Evolutionary conservation across 1,140 invertebrate species (phyloP), one percentile per base, ranked within the genome.

Genomic region (Hycleus cichorii): DNA sequence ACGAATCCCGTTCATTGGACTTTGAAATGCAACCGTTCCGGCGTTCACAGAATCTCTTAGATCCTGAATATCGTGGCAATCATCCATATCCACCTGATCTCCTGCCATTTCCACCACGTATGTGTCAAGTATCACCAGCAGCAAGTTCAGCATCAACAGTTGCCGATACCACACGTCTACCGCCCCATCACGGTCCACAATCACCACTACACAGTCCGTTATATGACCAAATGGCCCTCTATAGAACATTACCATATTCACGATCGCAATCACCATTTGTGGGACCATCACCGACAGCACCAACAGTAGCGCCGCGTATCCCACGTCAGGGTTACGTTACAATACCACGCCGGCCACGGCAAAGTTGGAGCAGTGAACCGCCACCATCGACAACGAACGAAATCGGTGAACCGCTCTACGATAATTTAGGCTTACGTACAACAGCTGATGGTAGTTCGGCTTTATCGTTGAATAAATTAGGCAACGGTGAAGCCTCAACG

Each of bases 361-460:
- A 89, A 0, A 90, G 88, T 57, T 92, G 90, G 88, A 86, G 87
- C 49, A 79, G 77, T 59, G 79, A 77, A 55, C 79, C 81, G 65
- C 71, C 72, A 6, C 63, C 71, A 4, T 59, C 64, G 1, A 57
- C 47, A 38, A 54, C 45, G 6, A 63, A 68, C 3, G 67, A 74
- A 26, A 76, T 80, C 12, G 74, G 80, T 24, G 89, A 91, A 67
- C 89, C 89, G 0, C 81, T 91, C 3, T 93, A 93, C 68, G 90
- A 93, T 67, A 92, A 91, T 67, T 73, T 93, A 9, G 91, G 90
- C 0, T 73, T 85, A 1, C 78, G 90, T 47, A 91, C 87, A 1
- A 92, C 90, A n/a, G 90, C 88, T 1, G 87, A 90, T 59, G 90
- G 89, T 3, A 91, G 88, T 64, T 91, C 89, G 0, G 83, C 83